Evolutionary conservation across 2,888 invertebrate species (phyloP), one percentile per base, ranked within the genome.

Genomic region (Psylliodes chrysocephalus): DNA sequence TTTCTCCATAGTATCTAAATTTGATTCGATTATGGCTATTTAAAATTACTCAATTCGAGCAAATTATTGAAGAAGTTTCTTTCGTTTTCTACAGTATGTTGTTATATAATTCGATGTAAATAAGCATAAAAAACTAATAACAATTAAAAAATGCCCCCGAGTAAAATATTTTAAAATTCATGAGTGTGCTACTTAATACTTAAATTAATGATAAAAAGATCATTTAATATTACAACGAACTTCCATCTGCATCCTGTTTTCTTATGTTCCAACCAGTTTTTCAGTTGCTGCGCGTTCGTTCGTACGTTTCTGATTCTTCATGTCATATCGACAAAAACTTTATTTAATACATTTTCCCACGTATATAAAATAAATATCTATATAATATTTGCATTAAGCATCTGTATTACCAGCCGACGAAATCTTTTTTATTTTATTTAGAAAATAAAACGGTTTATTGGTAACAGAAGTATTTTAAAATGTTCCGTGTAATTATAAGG

Each of bases 181-280:
- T 28, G 49, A 59, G 25, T 17, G 59, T 40, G 38, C 59, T 19
- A 59, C 59, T 59, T 59, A 59, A 59, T 59, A 28, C 57, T 57
- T 14, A 47, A 57, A 57, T 57, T 57, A 57, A 57, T 49, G 59
- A 49, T 49, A 59, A 59, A 59, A 49, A 59, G 49, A 49, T 59
- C 28, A 49, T 59, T 59, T 59, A 35, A 51, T 59, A 59, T 25
- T 49, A 59, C 33, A 51, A 59, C 59, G 25, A 51, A 49, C 38
- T 38, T 59, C 59, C 59, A 59, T 59, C 59, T 59, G 59, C 59
- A 59, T 59, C 59, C 59, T 59, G 59, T 59, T 49, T 59, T 59
- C 59, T 59, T 59, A 38, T 59, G 22, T 28, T 30, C 28, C 49
- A 49, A 49, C 49, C 49, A 49, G 49, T 49, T 49, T 49, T 49